Evolutionary conservation across 1,140 invertebrate genomes (phyloP).

Genomic region (Hyposmocoma kahamanoa): DNA sequence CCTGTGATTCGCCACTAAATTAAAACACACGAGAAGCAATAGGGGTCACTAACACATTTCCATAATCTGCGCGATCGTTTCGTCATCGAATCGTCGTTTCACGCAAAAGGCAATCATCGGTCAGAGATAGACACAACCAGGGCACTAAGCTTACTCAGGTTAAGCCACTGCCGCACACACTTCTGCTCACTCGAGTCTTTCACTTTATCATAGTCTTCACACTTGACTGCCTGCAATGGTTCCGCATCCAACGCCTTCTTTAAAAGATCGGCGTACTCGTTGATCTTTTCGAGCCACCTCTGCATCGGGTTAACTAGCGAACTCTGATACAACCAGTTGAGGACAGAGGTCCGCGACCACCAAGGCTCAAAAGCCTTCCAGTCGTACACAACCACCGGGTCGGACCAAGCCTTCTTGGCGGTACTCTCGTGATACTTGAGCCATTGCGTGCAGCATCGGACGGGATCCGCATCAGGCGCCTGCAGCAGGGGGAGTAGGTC

Average conservation of each 20-base stretch:
- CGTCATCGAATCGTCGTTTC: too few relatives aligned
- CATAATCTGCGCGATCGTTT: too few relatives aligned
- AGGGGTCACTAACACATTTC: too few relatives aligned
- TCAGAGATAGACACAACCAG: slow-evolving; percentile 39
- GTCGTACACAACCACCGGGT: slow-evolving; percentile 25
- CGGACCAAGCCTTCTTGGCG: slow-evolving; percentile 25
- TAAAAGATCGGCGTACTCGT: slow-evolving; percentile 33
- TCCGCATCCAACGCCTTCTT: background rate
- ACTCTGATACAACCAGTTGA: slow-evolving; percentile 58
- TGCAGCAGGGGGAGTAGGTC: slow-evolving; percentile 8
- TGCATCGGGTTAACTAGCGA: slow-evolving; percentile 51
- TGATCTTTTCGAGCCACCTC: slow-evolving; percentile 49
- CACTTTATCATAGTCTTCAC: background rate
- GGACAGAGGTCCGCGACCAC: slow-evolving; percentile 44
- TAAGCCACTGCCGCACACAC: slow-evolving; percentile 41
- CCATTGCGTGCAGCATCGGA: slow-evolving; percentile 43
- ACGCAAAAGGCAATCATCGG: too few relatives aligned
- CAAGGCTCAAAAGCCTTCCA: slow-evolving; percentile 43
- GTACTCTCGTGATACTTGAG: slow-evolving; percentile 25
- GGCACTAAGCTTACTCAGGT: slow-evolving; percentile 42
- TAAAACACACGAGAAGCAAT: too few relatives aligned
- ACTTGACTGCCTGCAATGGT: background rate
- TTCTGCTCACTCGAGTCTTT: slow-evolving; percentile 11
- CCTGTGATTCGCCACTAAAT: too few relatives aligned
- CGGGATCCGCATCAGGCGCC: background rate